Evolutionary conservation across 2,888 invertebrate genomes (phyloP), one percentile per base, ranked within the genome.

Genomic region (Sphaerophoria taeniata): DNA sequence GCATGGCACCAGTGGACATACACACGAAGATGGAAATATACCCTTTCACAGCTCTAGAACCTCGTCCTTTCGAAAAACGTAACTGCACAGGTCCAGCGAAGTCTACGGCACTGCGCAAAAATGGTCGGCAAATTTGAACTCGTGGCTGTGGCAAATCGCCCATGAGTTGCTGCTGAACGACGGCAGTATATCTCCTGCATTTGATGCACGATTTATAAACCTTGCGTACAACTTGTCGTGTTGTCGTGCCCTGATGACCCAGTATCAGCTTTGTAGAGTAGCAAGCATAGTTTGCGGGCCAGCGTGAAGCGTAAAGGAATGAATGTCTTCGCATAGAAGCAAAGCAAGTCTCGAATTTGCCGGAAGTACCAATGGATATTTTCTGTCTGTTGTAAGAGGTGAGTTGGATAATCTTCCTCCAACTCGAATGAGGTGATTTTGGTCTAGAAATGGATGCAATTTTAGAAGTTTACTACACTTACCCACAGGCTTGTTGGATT

Each of bases 361-460:
- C 0, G 65, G 61, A n/a, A 77, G 24, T 3, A 82, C 36, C 3
- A 82, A 7, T 0, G 77, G 73, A 47, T 70, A 14, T 9, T 70
- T 81, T 34, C 12, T 39, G 12, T 75, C 75, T 0, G 45, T 24
- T 24, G 1, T 16, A 3, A 70, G 0, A 9, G 56, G 36, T 0
- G 65, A 24, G 12, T 71, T 70, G 2, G 36, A n/a, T 0, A 82
- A 36, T 6, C 82, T 36, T 34, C 75, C 74, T 12, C 79, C 74
- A 12, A 71, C 65, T 11, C 63, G 39, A 11, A 79, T 24, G 24
- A 83, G n/a, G 9, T n/a, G 58, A 60, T 60, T 71, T 33, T 61
- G 16, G 49, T 84, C 84, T 11, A 83, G 24, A 65, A 74, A 83
- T 43, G 75, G 74, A 67, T 79, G 39, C 12, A 79, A 33, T 11